A percentile compares a stretch with the other conserved stretches of the same genome.
Conservation (phyloP, 2,797 vertebrate species). For the Orientallactaga sibirica region DNA sequence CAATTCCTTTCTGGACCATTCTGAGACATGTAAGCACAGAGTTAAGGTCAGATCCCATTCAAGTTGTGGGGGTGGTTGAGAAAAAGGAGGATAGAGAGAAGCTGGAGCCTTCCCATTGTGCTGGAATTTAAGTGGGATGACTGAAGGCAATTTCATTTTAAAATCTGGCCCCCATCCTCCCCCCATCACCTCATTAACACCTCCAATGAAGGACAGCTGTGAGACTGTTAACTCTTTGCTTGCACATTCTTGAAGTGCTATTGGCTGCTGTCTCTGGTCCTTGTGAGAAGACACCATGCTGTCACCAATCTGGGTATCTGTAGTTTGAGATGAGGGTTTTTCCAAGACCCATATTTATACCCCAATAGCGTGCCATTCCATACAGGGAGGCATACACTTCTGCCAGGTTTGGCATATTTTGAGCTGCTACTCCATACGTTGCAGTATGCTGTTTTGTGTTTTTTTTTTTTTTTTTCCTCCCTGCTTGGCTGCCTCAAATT, state of each 20-base stretch:
- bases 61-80: not conserved
- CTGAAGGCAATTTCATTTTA: slow-evolving; percentile 80
- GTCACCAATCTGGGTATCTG: slow-evolving; percentile 83
- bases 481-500: slow-evolving; percentile 78
- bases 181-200: slow-evolving; percentile 85
- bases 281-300: slow-evolving; percentile 84
- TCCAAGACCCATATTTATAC: slow-evolving; percentile 83
- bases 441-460: slow-evolving; percentile 70
- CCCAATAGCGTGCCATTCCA: slow-evolving; percentile 73
- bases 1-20: slow-evolving; percentile 45
- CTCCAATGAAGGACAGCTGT: slow-evolving; percentile 84
- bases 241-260: slow-evolving; percentile 81
- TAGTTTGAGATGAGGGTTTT: slow-evolving; percentile 78
- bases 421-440: slow-evolving; percentile 76
- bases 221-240: slow-evolving; percentile 85
- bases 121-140: slow-evolving; percentile 80
- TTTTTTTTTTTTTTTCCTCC: not conserved
- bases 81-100: not conserved
- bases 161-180: slow-evolving; percentile 67
- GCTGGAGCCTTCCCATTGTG: slow-evolving; percentile 65
- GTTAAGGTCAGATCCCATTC: slow-evolving; percentile 60
- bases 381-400: slow-evolving; percentile 68
- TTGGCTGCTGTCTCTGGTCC: slow-evolving; percentile 81
- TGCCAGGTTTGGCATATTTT: slow-evolving; percentile 83
- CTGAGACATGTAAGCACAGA: slow-evolving; percentile 50